These are phyloP conservation scores for Neoascia interrupta DNA, from an alignment of 2,888 invertebrate genomes.

Conservation along the genomic window DNA sequence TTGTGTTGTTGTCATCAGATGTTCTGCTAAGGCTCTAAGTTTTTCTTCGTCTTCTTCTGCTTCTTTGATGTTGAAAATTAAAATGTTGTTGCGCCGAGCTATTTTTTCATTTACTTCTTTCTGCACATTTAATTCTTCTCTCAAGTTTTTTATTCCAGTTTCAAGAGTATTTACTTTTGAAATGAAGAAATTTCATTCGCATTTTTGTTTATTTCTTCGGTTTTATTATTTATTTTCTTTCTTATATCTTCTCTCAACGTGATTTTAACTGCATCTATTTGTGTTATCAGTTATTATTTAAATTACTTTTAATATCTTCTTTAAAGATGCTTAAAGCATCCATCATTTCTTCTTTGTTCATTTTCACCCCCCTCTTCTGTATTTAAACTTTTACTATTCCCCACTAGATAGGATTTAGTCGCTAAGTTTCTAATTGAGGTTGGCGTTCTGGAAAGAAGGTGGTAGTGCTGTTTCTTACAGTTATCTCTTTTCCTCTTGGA, in stretches of 20 bases:
- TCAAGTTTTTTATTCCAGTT: background rate
- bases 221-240: background rate
- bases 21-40: background rate
- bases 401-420: too few relatives aligned
- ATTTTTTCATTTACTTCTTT: background rate
- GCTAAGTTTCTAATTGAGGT: too few relatives aligned
- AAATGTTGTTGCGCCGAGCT: background rate
- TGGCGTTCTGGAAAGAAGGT: too few relatives aligned
- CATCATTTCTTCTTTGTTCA: background rate
- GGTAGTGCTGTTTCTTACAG: too few relatives aligned
- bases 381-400: too few relatives aligned
- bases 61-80: conserved; percentile 1
- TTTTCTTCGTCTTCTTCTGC: conserved; percentile 1
- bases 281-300: background rate
- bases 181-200: background rate
- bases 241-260: conserved; percentile 2
- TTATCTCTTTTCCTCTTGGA: too few relatives aligned
- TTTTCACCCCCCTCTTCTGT: too few relatives aligned
- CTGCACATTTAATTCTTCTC: background rate
- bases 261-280: background rate
- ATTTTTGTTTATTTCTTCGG: background rate
- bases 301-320: background rate
- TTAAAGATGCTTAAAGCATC: background rate
- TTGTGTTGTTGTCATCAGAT: background rate
- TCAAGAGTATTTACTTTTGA: background rate